Percentiles rank a stretch among this genome's conserved stretches.
phyloP scores from a whole-genome alignment of 2,888 invertebrate genomes.

The Antitype chi region DNA sequence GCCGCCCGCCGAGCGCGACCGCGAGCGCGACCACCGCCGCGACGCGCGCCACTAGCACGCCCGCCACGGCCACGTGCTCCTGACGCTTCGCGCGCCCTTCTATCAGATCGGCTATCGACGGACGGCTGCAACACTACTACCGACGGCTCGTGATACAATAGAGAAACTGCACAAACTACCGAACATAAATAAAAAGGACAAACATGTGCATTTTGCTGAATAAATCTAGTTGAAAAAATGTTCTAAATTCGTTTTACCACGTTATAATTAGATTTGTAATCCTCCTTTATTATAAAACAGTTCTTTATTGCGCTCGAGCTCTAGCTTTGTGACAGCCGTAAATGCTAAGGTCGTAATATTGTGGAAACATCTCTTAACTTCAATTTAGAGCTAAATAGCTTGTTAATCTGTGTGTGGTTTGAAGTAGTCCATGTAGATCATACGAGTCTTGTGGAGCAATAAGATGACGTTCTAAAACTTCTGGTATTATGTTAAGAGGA shows the following conservation, averaged over 20 bases:
- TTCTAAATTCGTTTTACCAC: constrained; percentile 27
- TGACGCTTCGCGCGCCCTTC: background rate
- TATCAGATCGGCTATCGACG: background rate
- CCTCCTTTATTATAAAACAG: background rate
- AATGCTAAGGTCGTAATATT: constrained; percentile 1
- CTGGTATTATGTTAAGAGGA: constrained; percentile 16
- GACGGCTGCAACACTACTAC: background rate
- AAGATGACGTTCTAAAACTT: constrained; percentile 21
- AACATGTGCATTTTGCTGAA: constrained; percentile 20
- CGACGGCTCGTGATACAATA: background rate
- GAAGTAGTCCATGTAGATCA: constrained; percentile 22
- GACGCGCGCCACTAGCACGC: constrained; percentile 69
- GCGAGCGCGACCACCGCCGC: constrained; percentile 85
- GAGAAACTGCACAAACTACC: background rate
- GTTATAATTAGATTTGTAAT: constrained; percentile 1
- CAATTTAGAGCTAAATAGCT: background rate
- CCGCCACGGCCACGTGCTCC: background rate
- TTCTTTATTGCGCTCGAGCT: constrained; percentile 1
- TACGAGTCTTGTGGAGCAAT: constrained; percentile 33
- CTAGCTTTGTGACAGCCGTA: constrained; percentile 15
- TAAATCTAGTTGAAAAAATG: constrained; percentile 18
- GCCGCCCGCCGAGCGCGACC: constrained; percentile 90
- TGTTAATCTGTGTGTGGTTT: constrained; percentile 9
- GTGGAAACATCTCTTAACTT: constrained; percentile 9
- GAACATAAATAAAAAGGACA: constrained; percentile 1